phyloP scores from a whole-genome alignment of 2,888 invertebrate genomes.

The Monochamus alternatus region DNA sequence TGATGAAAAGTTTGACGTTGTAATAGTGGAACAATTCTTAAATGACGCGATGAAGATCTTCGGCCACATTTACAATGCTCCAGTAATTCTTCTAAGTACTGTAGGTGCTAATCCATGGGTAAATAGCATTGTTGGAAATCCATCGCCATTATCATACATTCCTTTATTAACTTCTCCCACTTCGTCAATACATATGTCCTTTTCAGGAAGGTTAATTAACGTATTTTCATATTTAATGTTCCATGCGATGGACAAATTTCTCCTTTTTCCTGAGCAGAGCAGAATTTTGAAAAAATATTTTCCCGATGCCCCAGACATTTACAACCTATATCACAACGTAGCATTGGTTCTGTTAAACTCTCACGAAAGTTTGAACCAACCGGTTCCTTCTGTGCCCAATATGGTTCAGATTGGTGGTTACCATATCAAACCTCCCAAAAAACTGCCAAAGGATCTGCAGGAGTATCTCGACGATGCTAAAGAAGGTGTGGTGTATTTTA shows the following conservation, averaged over 20 bases:
- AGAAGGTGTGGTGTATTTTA: constrained; percentile 75
- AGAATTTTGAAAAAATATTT: constrained; percentile 58
- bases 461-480: constrained; percentile 72
- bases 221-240: neutral
- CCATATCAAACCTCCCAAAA: constrained; percentile 66
- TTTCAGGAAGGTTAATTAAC: neutral
- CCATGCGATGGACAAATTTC: constrained; percentile 67
- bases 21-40: constrained; percentile 69
- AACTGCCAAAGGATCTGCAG: constrained; percentile 70
- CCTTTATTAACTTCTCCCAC: neutral
- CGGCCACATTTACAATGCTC: constrained; percentile 63
- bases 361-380: constrained; percentile 73
- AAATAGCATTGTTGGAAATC: constrained; percentile 62
- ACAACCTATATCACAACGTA: constrained; percentile 55
- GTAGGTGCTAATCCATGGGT: constrained; percentile 69
- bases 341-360: constrained; percentile 61
- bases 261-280: constrained; percentile 56
- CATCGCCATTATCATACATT: neutral
- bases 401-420: constrained; percentile 75
- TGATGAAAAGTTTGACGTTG: constrained; percentile 64
- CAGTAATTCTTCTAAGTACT: constrained; percentile 66
- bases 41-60: constrained; percentile 70
- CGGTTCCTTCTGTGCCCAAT: constrained; percentile 74
- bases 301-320: constrained; percentile 56
- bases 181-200: neutral